Conservation (phyloP, 2,888 invertebrate genomes). For the Nomada fabriciana region DNA sequence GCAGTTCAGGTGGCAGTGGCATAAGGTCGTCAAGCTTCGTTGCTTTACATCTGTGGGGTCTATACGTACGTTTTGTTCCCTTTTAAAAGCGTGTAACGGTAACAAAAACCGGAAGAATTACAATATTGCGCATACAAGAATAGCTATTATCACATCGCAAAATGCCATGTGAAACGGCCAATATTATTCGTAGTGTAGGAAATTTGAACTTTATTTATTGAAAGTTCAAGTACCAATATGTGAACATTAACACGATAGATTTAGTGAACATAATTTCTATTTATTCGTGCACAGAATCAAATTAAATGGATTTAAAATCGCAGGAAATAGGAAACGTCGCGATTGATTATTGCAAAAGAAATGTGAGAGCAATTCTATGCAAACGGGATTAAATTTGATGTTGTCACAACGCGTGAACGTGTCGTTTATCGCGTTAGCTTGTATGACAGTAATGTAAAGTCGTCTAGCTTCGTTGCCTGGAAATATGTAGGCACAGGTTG, state of each 20-base stretch:
- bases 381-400: not conserved
- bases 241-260: no score
- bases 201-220: no score
- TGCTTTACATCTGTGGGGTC: constrained; percentile 35
- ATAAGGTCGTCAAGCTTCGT: constrained; percentile 58
- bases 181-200: no score
- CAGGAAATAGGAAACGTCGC: not conserved
- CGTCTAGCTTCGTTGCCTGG: constrained; percentile 49
- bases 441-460: constrained; percentile 45
- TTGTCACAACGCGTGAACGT: not conserved
- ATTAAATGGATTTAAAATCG: not conserved
- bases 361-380: not conserved
- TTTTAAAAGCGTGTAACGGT: constrained; percentile 25
- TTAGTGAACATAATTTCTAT: no score
- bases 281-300: no score
- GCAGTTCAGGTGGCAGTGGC: constrained; percentile 57
- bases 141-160: not conserved
- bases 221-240: no score
- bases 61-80: constrained; percentile 14
- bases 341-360: not conserved
- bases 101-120: not conserved
- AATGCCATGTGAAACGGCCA: not conserved
- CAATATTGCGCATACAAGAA: not conserved
- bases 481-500: constrained; percentile 16
- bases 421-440: constrained; percentile 37